Evolutionary conservation across 2,888 invertebrate genomes (phyloP).

Genomic region (Cryptocephalus primarius): DNA sequence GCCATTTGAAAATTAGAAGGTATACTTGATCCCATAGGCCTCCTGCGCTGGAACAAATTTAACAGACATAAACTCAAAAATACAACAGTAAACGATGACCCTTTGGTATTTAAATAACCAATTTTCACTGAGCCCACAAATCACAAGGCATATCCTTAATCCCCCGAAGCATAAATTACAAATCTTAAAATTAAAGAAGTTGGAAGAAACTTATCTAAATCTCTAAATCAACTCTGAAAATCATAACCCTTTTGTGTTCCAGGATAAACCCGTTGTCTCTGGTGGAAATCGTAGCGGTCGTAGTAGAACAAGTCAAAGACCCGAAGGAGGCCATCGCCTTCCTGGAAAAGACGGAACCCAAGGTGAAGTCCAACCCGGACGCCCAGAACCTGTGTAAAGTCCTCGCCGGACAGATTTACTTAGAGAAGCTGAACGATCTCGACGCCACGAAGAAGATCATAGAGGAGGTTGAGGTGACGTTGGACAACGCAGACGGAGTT

Average conservation of each 20-base stretch:
- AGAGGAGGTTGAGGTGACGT: slow-evolving; percentile 70
- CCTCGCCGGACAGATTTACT: slow-evolving; percentile 67
- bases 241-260: slow-evolving; percentile 26
- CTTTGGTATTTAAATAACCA: no score
- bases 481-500: slow-evolving; percentile 86
- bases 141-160: no score
- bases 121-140: no score
- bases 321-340: slow-evolving; percentile 79
- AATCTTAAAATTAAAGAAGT: no score
- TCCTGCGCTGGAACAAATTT: no score
- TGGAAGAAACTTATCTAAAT: no score
- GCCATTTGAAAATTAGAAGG: no score
- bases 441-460: slow-evolving; percentile 75
- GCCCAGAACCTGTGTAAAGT: slow-evolving; percentile 83
- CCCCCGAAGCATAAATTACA: no score
- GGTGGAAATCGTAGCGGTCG: slow-evolving; percentile 73
- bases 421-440: slow-evolving; percentile 67
- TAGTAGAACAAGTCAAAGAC: slow-evolving; percentile 66
- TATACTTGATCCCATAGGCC: no score
- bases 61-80: no score
- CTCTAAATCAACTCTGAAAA: no score
- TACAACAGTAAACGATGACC: no score
- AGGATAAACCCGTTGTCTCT: slow-evolving; percentile 90
- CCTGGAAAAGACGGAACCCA: slow-evolving; percentile 76
- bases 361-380: slow-evolving; percentile 76